Evolutionary conservation across 2,113 vertebrate genomes (phyloP).

Genomic region (Rhea pennata): DNA sequence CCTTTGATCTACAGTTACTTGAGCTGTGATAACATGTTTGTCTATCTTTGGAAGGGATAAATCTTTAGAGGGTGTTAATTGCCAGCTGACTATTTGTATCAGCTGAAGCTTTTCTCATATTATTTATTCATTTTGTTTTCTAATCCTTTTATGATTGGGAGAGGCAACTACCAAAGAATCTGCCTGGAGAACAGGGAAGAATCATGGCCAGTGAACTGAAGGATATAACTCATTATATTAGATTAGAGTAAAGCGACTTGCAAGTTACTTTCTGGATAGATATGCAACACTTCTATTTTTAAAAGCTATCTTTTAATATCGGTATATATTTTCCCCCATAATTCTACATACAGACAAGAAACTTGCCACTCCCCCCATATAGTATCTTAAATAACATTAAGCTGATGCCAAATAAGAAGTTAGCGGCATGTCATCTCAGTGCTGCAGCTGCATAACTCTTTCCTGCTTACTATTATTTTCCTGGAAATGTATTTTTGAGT

Average conservation of each 20-base stretch:
- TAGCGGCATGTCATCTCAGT: neutral
- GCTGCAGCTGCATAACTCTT: neutral
- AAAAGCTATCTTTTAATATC: neutral
- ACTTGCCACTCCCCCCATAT: neutral
- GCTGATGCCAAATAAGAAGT: neutral
- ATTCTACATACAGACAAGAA: neutral
- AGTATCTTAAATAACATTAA: neutral
- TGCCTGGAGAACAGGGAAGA: neutral
- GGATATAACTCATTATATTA: neutral
- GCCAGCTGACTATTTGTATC: neutral
- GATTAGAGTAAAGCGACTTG: neutral
- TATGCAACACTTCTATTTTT: neutral
- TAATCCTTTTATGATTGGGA: neutral
- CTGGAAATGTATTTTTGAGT: slow-evolving; percentile 33
- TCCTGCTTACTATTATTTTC: neutral
- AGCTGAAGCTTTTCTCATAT: neutral
- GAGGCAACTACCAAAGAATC: neutral
- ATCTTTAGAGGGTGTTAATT: neutral
- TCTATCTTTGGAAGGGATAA: neutral
- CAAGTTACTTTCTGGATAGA: neutral
- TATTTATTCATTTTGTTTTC: slow-evolving; percentile 8
- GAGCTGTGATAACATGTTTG: neutral
- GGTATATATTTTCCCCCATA: neutral
- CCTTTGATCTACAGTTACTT: neutral
- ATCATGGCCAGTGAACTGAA: neutral